These are phyloP conservation scores for Pogoniulus pusillus DNA, from an alignment of 2,797 vertebrate genomes.

Conservation along the genomic window DNA sequence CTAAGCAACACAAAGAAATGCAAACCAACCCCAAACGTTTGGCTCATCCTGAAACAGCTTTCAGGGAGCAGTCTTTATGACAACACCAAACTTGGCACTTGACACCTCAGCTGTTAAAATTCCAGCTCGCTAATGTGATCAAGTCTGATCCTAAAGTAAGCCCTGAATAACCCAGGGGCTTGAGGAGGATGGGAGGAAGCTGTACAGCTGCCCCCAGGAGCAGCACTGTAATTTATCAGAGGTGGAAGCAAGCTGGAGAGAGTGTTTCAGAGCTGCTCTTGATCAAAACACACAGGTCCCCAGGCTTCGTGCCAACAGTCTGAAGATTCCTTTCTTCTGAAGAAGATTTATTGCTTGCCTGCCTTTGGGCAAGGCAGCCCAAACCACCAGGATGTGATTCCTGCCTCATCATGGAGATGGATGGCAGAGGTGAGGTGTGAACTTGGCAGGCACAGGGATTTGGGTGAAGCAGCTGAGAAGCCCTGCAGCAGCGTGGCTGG, in stretches of 20 bases:
- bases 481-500: neutral
- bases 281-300: neutral
- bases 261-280: neutral
- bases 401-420: neutral
- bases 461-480: neutral
- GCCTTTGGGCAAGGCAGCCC: neutral
- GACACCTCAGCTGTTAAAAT: slow-evolving; percentile 36
- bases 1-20: slow-evolving; percentile 20
- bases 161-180: neutral
- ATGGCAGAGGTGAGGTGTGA: fast-evolving
- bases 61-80: slow-evolving; percentile 36
- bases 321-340: neutral
- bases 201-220: neutral
- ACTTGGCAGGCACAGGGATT: fast-evolving
- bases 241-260: neutral
- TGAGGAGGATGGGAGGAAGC: neutral
- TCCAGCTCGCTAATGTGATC: neutral
- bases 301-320: neutral
- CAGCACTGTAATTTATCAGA: neutral
- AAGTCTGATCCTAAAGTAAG: neutral
- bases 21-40: slow-evolving; percentile 34
- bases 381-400: neutral
- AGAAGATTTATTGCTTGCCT: neutral
- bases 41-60: slow-evolving; percentile 31
- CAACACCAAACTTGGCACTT: slow-evolving; percentile 48